Conservation (phyloP, 2,113 vertebrate genomes). For the Neoarius graeffei region DNA sequence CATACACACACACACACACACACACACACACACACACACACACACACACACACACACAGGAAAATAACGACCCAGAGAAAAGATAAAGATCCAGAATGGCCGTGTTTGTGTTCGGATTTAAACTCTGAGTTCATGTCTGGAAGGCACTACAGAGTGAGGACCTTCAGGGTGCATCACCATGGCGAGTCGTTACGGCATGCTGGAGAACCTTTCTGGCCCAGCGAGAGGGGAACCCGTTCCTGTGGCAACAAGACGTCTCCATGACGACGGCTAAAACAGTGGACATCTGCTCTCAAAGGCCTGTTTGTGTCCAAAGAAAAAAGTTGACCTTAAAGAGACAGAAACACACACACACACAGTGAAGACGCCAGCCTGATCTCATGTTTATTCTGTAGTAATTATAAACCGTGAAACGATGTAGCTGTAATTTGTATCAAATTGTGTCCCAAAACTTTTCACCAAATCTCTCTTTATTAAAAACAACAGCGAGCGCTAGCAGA, state of each 20-base stretch:
- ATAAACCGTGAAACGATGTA: neutral
- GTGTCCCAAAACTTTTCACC: neutral
- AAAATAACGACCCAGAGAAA: no score
- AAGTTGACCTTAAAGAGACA: conserved; percentile 40
- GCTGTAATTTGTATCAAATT: neutral
- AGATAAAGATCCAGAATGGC: neutral
- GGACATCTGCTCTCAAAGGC: conserved; percentile 36
- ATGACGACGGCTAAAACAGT: conserved; percentile 37
- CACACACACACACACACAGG: neutral
- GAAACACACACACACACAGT: conserved; percentile 17
- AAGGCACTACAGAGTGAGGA: conserved; percentile 5
- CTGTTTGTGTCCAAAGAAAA: conserved; percentile 38
- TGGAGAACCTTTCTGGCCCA: conserved; percentile 54
- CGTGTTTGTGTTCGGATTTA: conserved; percentile 5
- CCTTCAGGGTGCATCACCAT: conserved; percentile 8
- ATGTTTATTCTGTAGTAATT: neutral
- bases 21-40: conserved; percentile 18
- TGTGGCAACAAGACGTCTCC: conserved; percentile 25
- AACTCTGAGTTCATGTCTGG: neutral
- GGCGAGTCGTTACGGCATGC: conserved; percentile 32
- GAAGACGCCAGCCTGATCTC: neutral
- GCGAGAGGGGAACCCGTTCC: conserved; percentile 35
- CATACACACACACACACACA: neutral
- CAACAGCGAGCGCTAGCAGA: neutral
- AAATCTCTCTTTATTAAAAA: neutral